A percentile compares a stretch with the other conserved stretches of the same genome.
Evolutionary conservation across 2,888 invertebrate genomes (phyloP).

Genomic region (Nephrotoma flavescens): DNA sequence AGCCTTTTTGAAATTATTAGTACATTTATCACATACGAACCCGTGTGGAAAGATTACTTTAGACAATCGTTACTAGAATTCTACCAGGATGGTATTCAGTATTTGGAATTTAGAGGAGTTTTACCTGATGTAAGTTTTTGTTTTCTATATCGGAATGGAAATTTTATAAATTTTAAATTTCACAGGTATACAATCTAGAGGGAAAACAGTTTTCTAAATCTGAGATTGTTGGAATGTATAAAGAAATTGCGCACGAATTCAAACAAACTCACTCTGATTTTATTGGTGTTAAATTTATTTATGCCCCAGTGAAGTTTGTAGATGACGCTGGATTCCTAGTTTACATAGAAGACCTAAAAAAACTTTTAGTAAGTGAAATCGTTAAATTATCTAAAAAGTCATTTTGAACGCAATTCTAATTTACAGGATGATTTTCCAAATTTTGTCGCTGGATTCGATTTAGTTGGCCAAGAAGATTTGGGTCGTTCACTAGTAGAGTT

Average conservation of each 20-base stretch:
- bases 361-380: conserved; percentile 20
- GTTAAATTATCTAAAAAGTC: neutral
- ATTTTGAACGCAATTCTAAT: conserved; percentile 19
- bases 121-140: conserved; percentile 33
- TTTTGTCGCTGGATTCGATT: conserved; percentile 61
- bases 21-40: conserved; percentile 43
- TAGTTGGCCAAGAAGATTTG: conserved; percentile 65
- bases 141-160: too few species aligned
- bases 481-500: conserved; percentile 49
- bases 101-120: conserved; percentile 51
- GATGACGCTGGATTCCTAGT: conserved; percentile 26
- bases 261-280: conserved; percentile 45
- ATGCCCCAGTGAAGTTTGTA: conserved; percentile 42
- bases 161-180: conserved; percentile 1
- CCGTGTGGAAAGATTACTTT: conserved; percentile 50
- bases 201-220: conserved; percentile 39
- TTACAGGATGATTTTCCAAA: conserved; percentile 41
- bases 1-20: conserved; percentile 38
- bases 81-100: conserved; percentile 51
- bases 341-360: conserved; percentile 30
- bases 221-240: conserved; percentile 43
- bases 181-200: conserved; percentile 46
- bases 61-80: conserved; percentile 46
- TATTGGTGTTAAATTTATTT: conserved; percentile 52
- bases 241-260: conserved; percentile 41